Evolutionary conservation across 2,113 vertebrate species (phyloP), one percentile per base, ranked within the genome.

Genomic region (Verasper variegatus): DNA sequence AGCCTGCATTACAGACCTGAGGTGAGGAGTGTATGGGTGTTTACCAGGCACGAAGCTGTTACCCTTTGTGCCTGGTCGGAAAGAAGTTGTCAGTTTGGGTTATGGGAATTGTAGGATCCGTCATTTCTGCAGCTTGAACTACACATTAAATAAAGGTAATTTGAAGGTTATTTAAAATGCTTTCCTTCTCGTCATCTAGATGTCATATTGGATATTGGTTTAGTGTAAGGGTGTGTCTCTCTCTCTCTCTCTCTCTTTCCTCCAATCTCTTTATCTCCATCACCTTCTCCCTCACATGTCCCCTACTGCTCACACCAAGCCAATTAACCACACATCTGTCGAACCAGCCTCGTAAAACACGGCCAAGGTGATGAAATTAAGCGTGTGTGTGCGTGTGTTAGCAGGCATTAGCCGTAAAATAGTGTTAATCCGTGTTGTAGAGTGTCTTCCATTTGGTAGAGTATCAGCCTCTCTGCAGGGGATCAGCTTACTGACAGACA

Each of bases 321-420:
- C 89, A 93, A 90, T 92, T 92, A 92, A 73, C 40, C 76, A 78
- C 86, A 90, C 92, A 90, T 90, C 90, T 91, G 89, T 89, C 63
- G 40, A 84, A 84, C 81, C 85, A 87, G 84, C 86, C 88, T 87
- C n/a, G 57, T 91, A 89, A 91, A 89, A 89, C 74, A 80, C 17
- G 23, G 66, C 61, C 82, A 82, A 88, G 89, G 84, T 92, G 89
- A 91, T 89, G 75, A 91, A 90, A 90, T 87, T 83, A 87, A 88
- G 69, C 17, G 71, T 56, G 71, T 45, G 45, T 59, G 62, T n/a
- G 1, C 61, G 67, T 23, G 73, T 68, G 72, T 70, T 74, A 64
- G 77, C 62, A 59, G 67, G 80, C 81, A 78, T 86, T 85, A 87
- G 86, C 80, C 47, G 85, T 85, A 86, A 91, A 90, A 90, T 81